Conservation (phyloP, 2,797 vertebrate genomes). For the Fratercula arctica region DNA sequence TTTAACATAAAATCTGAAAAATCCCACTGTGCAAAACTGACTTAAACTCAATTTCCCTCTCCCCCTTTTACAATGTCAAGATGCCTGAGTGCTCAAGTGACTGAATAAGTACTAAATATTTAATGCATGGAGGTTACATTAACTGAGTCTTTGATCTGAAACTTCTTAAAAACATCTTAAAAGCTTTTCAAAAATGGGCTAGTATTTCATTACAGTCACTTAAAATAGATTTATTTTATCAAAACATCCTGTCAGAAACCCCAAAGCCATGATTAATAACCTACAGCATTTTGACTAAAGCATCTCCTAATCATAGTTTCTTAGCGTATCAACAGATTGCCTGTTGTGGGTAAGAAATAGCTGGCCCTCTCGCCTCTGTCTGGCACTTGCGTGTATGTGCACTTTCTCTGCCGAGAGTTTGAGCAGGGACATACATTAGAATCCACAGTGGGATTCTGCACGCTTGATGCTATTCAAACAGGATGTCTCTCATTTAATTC, state of each 20-base stretch:
- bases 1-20: constrained; percentile 70
- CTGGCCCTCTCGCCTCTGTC: not conserved
- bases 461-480: not conserved
- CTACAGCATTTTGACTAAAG: constrained; percentile 69
- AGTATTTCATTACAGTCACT: constrained; percentile 81
- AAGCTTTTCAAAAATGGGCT: constrained; percentile 78
- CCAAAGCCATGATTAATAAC: constrained; percentile 72
- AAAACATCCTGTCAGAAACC: constrained; percentile 78
- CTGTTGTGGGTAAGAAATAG: not conserved
- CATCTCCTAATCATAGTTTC: constrained; percentile 45
- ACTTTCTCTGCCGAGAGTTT: not conserved
- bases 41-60: constrained; percentile 65
- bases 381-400: not conserved
- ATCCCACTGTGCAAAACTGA: constrained; percentile 62
- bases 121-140: constrained; percentile 77
- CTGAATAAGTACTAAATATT: constrained; percentile 80
- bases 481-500: not conserved
- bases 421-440: not conserved
- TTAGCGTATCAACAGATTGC: constrained; percentile 29
- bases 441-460: not conserved
- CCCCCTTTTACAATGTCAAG: constrained; percentile 71
- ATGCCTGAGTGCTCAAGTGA: constrained; percentile 70
- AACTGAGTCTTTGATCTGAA: constrained; percentile 79
- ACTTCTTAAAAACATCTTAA: constrained; percentile 79
- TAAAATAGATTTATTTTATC: constrained; percentile 82